Conservation (phyloP, 2,888 invertebrate genomes). For the Chrysina gloriosa region DNA sequence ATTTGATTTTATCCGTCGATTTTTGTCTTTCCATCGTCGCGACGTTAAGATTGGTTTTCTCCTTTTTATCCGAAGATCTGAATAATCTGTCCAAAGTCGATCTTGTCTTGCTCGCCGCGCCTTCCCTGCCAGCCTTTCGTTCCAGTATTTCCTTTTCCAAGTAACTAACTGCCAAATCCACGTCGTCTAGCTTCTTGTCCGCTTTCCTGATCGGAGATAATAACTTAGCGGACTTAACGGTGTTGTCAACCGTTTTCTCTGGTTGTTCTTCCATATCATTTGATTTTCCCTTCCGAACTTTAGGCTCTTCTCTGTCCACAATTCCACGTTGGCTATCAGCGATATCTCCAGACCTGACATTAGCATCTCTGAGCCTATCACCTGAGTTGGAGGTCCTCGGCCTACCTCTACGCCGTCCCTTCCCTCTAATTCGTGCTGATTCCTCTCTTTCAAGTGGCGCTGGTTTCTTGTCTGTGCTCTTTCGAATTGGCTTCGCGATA, state of each 20-base stretch:
- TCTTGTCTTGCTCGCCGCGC: slow-evolving; percentile 62
- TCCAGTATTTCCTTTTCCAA: slow-evolving; percentile 64
- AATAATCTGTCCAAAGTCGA: slow-evolving; percentile 70
- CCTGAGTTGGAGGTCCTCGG: slow-evolving; percentile 63
- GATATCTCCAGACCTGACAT: slow-evolving; percentile 75
- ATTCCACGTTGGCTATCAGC: slow-evolving; percentile 69
- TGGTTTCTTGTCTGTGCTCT: slow-evolving; percentile 49
- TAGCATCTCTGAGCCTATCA: slow-evolving; percentile 77
- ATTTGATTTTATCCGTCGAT: slow-evolving; percentile 29
- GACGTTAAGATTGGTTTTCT: not conserved
- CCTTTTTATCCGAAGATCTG: slow-evolving; percentile 56
- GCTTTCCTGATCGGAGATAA: slow-evolving; percentile 73
- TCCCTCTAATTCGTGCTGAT: slow-evolving; percentile 67
- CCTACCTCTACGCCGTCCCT: slow-evolving; percentile 56
- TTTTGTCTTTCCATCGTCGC: slow-evolving; percentile 24
- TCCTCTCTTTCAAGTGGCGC: slow-evolving; percentile 79
- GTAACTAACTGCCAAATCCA: slow-evolving; percentile 50
- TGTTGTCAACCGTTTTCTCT: slow-evolving; percentile 64
- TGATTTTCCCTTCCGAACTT: slow-evolving; percentile 64
- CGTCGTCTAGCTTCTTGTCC: slow-evolving; percentile 70
- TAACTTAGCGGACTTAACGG: slow-evolving; percentile 71
- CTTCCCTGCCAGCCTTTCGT: slow-evolving; percentile 61
- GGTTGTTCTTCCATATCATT: slow-evolving; percentile 56
- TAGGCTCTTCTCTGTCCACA: slow-evolving; percentile 61
- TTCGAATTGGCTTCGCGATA: slow-evolving; percentile 48